Base-by-base conservation (phyloP, 2,113 vertebrate species). In the Malaclemys terrapin region DNA sequence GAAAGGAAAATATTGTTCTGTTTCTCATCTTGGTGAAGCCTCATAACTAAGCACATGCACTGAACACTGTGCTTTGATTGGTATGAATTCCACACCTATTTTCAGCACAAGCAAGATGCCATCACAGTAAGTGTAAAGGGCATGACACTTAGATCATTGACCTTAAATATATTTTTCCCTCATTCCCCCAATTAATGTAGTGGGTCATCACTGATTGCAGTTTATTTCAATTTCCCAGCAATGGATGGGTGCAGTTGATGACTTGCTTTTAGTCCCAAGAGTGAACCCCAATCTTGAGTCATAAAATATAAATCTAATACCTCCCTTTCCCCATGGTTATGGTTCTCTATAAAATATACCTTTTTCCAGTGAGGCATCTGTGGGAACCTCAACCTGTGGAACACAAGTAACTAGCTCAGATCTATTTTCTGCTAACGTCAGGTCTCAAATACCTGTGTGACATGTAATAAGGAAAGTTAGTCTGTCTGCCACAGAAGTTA, bases 401-500 rank as follows among this genome's bases (percentile, higher is more conserved):
- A 90, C 42, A 89, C 42, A 89, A 22, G 17, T 69, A 69, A 80
- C 45, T 81, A 82, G 52, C 17, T 95, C 24, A 54, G 4, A 25
- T 7, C 31, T 94, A 5, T 91, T 96, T 93, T 80, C 45, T 87
- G 25, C 57, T 88, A 80, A 16, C 16, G n/a, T 42, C 38, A 80
- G 56, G 82, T 62, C 14, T 85, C 88, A 45, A 56, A 89, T 45
- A 50, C 35, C 57, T 95, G 42, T 25, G 45, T 85, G 59, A 62
- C n/a, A 84, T 11, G 10, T 83, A 3, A 20, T 52, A 22, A 82
- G 6, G 9, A 59, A 93, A 91, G 65, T 80, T 89, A 59, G 42
- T 79, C 5, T 93, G 90, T 83, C 81, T 78, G 7, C 82, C 57
- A 25, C 72, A 65, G 53, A 87, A 96, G 78, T 94, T 94, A 95